Conservation (phyloP, 2,888 invertebrate species). For the Xestia ashworthii region DNA sequence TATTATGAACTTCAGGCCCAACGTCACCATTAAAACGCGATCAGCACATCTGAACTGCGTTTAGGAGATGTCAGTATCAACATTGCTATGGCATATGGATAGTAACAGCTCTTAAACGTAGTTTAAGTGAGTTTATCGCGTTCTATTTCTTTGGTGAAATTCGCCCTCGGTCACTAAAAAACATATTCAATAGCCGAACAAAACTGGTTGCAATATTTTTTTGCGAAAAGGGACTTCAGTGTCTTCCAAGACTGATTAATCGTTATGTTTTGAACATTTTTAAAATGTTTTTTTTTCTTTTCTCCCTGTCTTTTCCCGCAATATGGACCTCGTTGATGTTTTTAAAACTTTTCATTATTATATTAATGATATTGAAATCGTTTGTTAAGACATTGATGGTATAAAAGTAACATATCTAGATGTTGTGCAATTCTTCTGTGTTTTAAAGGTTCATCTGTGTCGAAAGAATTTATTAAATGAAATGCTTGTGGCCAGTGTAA, state of each 20-base stretch:
- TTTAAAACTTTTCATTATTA: slow-evolving; percentile 7
- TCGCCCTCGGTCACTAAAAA: neutral
- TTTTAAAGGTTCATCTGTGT: slow-evolving; percentile 27
- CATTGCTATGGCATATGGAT: neutral
- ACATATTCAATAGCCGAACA: slow-evolving; percentile 26
- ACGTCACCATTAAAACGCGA: neutral
- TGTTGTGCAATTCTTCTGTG: slow-evolving; percentile 40
- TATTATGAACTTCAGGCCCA: neutral
- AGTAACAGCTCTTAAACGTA: neutral
- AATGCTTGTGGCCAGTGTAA: slow-evolving; percentile 26
- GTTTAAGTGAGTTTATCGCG: neutral
- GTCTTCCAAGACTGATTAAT: slow-evolving; percentile 85
- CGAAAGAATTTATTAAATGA: neutral
- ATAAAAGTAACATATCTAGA: slow-evolving; percentile 48
- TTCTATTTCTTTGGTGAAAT: neutral
- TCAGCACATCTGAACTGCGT: neutral
- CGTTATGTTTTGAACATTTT: slow-evolving; percentile 73
- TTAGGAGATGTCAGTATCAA: neutral
- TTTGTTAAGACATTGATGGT: slow-evolving; percentile 21
- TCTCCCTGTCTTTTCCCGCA: neutral
- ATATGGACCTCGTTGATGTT: slow-evolving; percentile 37
- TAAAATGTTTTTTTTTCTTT: slow-evolving; percentile 20
- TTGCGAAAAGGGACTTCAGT: slow-evolving; percentile 76
- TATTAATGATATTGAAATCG: slow-evolving; percentile 12
- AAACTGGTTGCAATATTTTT: slow-evolving; percentile 45